These are phyloP conservation scores for Cylindroiulus punctatus DNA, from an alignment of 2,888 invertebrate species.

Conservation along the genomic window DNA sequence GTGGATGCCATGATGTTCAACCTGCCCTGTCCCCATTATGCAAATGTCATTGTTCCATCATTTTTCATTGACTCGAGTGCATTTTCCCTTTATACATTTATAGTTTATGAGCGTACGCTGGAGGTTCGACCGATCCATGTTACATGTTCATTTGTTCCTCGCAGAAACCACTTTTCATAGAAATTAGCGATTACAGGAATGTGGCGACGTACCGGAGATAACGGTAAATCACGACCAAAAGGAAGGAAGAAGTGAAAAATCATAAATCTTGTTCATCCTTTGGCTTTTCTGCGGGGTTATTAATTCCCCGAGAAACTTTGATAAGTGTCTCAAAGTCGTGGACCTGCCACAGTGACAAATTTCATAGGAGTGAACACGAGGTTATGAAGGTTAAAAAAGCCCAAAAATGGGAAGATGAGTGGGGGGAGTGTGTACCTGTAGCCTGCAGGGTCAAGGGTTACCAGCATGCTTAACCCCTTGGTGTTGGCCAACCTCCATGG, in stretches of 20 bases:
- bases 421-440: neutral
- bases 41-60: neutral
- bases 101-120: neutral
- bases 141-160: constrained; percentile 27
- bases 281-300: neutral
- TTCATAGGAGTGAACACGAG: neutral
- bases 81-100: constrained; percentile 17
- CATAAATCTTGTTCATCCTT: constrained; percentile 40
- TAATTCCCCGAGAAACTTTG: constrained; percentile 3
- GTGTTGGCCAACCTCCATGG: neutral
- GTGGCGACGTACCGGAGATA: neutral
- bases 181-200: constrained; percentile 33
- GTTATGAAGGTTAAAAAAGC: constrained; percentile 4
- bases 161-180: neutral
- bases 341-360: constrained; percentile 39
- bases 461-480: constrained; percentile 36
- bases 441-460: neutral
- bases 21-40: neutral
- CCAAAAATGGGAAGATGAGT: constrained; percentile 10
- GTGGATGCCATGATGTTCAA: neutral
- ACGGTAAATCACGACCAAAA: neutral
- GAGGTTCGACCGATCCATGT: neutral
- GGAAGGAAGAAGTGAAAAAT: neutral
- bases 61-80: constrained; percentile 34
- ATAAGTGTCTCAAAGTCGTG: constrained; percentile 30